Evolutionary conservation across 2,797 vertebrate species (phyloP).

Genomic region (Hypotaenidia philippensis): DNA sequence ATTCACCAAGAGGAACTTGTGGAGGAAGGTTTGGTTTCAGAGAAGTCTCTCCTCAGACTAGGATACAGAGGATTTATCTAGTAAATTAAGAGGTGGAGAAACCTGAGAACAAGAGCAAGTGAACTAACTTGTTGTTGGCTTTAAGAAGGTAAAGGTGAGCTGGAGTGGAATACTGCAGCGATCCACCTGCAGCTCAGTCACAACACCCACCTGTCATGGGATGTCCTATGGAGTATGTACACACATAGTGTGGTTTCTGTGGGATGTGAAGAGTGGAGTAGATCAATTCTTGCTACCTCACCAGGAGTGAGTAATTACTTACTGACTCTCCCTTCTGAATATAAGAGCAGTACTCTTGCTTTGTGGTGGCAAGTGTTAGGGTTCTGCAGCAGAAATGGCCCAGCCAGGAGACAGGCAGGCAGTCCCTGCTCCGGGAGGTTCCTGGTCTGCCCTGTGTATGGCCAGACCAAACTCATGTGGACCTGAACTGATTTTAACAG

Average conservation of each 20-base stretch:
- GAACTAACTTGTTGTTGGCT: not conserved
- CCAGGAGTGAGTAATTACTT: not conserved
- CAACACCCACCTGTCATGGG: rapidly evolving
- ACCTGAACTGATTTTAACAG: not conserved
- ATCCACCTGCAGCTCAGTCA: not conserved
- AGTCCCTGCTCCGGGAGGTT: not conserved
- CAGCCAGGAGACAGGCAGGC: rapidly evolving
- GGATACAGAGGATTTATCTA: too few species aligned
- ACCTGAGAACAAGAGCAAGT: not conserved
- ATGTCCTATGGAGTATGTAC: too few species aligned
- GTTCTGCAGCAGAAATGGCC: not conserved
- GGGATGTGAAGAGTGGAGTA: rapidly evolving
- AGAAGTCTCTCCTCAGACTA: too few species aligned
- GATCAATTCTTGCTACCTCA: not conserved
- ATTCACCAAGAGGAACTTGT: too few species aligned
- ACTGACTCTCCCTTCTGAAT: not conserved
- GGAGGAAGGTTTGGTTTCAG: too few species aligned
- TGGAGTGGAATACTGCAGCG: rapidly evolving
- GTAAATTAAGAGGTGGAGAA: not conserved
- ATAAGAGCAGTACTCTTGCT: not conserved
- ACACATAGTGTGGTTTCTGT: not conserved
- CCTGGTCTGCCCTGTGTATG: rapidly evolving
- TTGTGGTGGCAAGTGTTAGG: not conserved
- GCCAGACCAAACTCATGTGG: not conserved
- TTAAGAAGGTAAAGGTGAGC: not conserved